Evolutionary conservation across 2,888 invertebrate genomes (phyloP).

Genomic region (Arge pagana): DNA sequence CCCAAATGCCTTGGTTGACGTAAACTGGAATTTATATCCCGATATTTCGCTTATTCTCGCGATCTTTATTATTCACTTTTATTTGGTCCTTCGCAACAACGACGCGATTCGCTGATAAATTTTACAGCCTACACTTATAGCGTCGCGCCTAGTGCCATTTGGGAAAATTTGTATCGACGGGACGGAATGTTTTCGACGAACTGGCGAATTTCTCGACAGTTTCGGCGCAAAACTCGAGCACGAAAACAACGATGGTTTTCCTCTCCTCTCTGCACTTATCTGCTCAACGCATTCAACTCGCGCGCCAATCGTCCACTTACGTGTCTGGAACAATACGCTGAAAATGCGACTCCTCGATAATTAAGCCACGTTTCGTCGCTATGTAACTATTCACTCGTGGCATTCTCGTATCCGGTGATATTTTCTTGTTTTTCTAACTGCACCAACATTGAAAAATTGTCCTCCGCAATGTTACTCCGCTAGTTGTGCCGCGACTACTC

Average conservation of each 20-base stretch:
- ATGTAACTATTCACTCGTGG: slow-evolving; percentile 7
- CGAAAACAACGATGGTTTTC: too few species aligned
- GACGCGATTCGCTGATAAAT: neutral
- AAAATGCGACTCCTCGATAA: slow-evolving; percentile 45
- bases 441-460: slow-evolving; percentile 10
- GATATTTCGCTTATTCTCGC: neutral
- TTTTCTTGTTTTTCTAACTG: slow-evolving; percentile 17
- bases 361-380: slow-evolving; percentile 38
- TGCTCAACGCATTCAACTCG: slow-evolving; percentile 13
- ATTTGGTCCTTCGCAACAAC: neutral
- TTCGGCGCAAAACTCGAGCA: too few species aligned
- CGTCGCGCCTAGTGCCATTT: too few species aligned
- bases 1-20: neutral
- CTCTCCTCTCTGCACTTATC: too few species aligned
- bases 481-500: neutral
- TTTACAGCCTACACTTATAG: too few species aligned
- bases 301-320: slow-evolving; percentile 48
- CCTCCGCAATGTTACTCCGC: neutral
- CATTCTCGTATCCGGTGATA: neutral
- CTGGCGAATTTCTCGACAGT: too few species aligned
- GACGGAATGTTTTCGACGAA: too few species aligned
- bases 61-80: neutral
- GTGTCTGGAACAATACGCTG: slow-evolving; percentile 45
- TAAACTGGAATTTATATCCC: too few species aligned
- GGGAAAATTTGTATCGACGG: too few species aligned